Conservation (phyloP, 1,140 invertebrate genomes). For the Sinonovacula constricta region DNA sequence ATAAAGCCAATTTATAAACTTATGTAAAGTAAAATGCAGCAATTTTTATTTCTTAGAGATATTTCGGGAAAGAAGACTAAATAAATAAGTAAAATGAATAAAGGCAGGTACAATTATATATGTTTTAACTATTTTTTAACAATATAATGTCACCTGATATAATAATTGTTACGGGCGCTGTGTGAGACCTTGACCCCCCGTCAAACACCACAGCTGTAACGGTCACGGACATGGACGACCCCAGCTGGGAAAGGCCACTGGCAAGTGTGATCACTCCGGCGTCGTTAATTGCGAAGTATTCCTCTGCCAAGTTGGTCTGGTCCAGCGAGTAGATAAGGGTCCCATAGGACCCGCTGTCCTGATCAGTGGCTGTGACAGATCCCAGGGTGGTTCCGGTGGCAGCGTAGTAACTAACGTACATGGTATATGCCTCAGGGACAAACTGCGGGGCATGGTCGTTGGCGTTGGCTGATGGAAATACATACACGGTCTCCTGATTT, state of each 20-base stretch:
- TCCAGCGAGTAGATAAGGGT: constrained; percentile 12
- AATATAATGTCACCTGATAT: constrained; percentile 13
- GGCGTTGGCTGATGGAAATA: neutral
- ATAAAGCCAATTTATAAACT: no score
- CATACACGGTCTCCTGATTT: neutral
- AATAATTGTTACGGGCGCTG: constrained; percentile 11
- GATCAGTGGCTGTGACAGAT: constrained; percentile 22
- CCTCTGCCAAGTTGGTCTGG: neutral
- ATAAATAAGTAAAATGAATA: no score
- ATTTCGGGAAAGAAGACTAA: no score
- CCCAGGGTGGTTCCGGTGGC: constrained; percentile 4
- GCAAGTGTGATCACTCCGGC: constrained; percentile 3
- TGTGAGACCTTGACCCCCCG: neutral
- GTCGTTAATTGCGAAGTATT: constrained; percentile 16
- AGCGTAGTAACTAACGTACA: constrained; percentile 26
- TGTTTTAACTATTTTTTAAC: no score
- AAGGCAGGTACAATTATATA: no score
- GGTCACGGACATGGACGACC: constrained; percentile 2
- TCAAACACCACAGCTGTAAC: constrained; percentile 7
- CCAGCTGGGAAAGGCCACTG: neutral
- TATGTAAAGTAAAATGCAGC: neutral
- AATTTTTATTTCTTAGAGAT: no score
- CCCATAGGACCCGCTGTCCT: constrained; percentile 16
- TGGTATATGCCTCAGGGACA: neutral
- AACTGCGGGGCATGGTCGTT: constrained; percentile 33